These are phyloP conservation scores for Rutilus rutilus DNA, from an alignment of 2,113 vertebrate species.

Conservation along the genomic window DNA sequence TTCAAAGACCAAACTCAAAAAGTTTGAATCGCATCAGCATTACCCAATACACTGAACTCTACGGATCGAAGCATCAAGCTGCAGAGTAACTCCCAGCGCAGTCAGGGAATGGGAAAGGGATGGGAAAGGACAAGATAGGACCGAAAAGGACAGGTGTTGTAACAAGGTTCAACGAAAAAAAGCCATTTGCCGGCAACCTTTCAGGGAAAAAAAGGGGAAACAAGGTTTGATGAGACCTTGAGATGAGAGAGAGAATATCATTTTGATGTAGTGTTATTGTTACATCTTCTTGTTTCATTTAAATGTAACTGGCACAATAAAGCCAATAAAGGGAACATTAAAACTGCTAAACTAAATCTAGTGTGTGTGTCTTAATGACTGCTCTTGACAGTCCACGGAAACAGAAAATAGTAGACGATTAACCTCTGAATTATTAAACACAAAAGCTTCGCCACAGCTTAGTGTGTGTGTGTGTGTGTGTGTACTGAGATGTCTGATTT, in stretches of 20 bases:
- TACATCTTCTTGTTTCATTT: neutral
- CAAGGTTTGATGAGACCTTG: neutral
- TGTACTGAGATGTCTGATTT: neutral
- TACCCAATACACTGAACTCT: neutral
- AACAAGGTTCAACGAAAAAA: neutral
- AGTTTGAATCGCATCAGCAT: neutral
- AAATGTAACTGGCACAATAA: neutral
- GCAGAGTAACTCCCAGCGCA: neutral
- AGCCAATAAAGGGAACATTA: neutral
- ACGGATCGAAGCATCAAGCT: neutral
- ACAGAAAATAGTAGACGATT: constrained; percentile 61
- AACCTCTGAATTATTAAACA: constrained; percentile 66
- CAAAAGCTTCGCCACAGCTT: constrained; percentile 50
- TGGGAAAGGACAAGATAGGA: neutral
- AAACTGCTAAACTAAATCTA: neutral
- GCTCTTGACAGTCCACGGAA: neutral
- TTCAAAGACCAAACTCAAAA: neutral
- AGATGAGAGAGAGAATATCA: neutral
- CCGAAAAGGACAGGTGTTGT: too few relatives aligned
- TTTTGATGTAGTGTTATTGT: neutral
- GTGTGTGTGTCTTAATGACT: neutral
- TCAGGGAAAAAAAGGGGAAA: neutral
- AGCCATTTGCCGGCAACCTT: neutral
- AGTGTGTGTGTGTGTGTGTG: constrained; percentile 9
- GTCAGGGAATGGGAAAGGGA: neutral